Evolutionary conservation across 1,140 invertebrate species (phyloP).

Genomic region (Tenebrio molitor): DNA sequence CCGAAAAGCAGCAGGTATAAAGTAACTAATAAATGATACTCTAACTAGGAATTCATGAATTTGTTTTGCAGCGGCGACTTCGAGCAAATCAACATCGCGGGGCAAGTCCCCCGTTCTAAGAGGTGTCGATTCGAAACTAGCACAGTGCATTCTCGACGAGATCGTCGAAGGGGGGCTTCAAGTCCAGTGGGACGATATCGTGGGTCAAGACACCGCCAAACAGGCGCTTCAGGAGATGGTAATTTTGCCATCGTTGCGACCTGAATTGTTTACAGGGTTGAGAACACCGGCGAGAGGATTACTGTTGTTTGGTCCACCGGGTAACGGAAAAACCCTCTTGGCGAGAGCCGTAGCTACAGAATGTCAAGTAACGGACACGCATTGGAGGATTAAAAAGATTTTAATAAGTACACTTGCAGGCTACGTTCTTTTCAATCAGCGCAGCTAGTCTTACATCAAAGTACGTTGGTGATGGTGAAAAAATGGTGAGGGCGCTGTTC

Average conservation of each 20-base stretch:
- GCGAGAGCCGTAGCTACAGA: slow-evolving; percentile 93
- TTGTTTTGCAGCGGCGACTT: background rate
- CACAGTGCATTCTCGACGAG: slow-evolving; percentile 83
- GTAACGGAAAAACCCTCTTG: slow-evolving; percentile 90
- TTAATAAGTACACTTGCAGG: slow-evolving; percentile 64
- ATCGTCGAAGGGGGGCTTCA: slow-evolving; percentile 81
- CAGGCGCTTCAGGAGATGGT: slow-evolving; percentile 98
- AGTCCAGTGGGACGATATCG: slow-evolving; percentile 94
- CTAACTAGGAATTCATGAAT: background rate
- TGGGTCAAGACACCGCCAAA: slow-evolving; percentile 91
- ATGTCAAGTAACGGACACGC: slow-evolving; percentile 72
- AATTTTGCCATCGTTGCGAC: slow-evolving; percentile 93
- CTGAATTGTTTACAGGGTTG: slow-evolving; percentile 95
- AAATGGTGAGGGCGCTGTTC: slow-evolving; percentile 96
- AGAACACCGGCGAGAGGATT: slow-evolving; percentile 91
- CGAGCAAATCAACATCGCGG: slow-evolving; percentile 34
- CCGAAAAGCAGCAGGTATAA: slow-evolving; percentile 59
- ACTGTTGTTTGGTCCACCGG: slow-evolving; percentile 95
- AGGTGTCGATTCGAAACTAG: slow-evolving; percentile 91
- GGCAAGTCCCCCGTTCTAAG: slow-evolving; percentile 70
- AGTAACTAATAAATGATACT: background rate
- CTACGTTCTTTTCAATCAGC: slow-evolving; percentile 98
- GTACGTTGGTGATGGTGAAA: slow-evolving; percentile 98
- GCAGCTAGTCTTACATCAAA: slow-evolving; percentile 99
- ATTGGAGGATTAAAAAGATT: no score